These are phyloP conservation scores for Hermatobates lingyangjiaoensis DNA, from an alignment of 1,140 invertebrate genomes.

Conservation along the genomic window DNA sequence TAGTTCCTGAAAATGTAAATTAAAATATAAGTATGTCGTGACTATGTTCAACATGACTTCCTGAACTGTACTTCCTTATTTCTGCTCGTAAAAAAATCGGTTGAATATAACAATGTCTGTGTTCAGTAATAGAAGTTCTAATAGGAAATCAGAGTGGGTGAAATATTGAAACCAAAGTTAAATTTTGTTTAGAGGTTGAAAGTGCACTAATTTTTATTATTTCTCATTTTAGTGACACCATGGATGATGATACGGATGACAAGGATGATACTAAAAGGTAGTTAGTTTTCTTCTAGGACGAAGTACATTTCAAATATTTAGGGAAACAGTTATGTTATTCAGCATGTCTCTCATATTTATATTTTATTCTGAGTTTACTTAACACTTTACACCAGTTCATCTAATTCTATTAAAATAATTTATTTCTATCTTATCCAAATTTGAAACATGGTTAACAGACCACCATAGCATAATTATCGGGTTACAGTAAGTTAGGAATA, in stretches of 20 bases:
- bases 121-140: constrained; percentile 3
- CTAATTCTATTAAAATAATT: background rate
- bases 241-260: constrained; percentile 46
- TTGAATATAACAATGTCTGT: constrained; percentile 2
- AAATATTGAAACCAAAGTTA: background rate
- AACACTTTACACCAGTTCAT: background rate
- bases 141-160: constrained; percentile 7
- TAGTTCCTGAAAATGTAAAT: no score
- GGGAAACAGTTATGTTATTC: background rate
- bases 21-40: no score
- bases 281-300: constrained; percentile 6
- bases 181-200: background rate
- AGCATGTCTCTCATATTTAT: background rate
- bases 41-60: no score
- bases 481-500: background rate
- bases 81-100: no score
- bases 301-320: background rate
- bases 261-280: constrained; percentile 48
- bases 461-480: no score
- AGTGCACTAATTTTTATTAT: background rate
- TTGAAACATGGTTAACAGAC: no score
- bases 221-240: constrained; percentile 25
- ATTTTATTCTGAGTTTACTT: background rate
- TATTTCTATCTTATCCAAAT: background rate
- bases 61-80: no score